Percentiles rank a stretch among this genome's conserved stretches.
Conservation (phyloP, 2,113 vertebrate species). For the Tyrannus savana region DNA sequence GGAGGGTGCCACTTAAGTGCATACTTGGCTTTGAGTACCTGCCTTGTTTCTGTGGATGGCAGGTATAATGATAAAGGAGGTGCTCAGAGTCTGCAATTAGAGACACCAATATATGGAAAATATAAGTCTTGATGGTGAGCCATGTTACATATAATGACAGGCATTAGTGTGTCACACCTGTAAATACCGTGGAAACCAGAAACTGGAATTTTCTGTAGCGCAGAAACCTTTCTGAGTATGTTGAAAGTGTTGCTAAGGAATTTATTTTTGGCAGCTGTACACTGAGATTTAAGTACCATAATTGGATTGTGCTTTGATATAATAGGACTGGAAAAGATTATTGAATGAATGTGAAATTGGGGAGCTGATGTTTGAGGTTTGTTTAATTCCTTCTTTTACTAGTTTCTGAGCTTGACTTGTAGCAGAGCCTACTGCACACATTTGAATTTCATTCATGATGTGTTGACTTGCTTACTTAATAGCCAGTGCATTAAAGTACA, state of each 20-base stretch:
- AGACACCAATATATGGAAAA: neutral
- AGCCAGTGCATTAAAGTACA: slow-evolving; percentile 47
- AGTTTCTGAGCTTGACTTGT: slow-evolving; percentile 1
- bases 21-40: neutral
- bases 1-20: neutral
- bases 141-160: neutral
- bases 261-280: slow-evolving; percentile 13
- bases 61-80: neutral
- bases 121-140: neutral
- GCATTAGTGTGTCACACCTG: neutral
- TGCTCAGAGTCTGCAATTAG: neutral
- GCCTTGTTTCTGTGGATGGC: neutral
- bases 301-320: slow-evolving; percentile 35
- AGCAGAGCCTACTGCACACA: neutral
- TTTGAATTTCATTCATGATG: neutral
- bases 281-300: neutral
- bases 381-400: neutral
- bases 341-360: neutral
- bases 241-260: neutral
- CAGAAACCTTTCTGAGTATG: neutral
- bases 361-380: neutral
- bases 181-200: neutral
- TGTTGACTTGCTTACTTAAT: slow-evolving; percentile 43
- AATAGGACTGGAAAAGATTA: slow-evolving; percentile 19
- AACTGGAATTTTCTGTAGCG: neutral